Percentiles rank a stretch among this genome's conserved stretches.
Evolutionary conservation across 2,797 vertebrate species (phyloP).

Genomic region (Labeo calbasu): DNA sequence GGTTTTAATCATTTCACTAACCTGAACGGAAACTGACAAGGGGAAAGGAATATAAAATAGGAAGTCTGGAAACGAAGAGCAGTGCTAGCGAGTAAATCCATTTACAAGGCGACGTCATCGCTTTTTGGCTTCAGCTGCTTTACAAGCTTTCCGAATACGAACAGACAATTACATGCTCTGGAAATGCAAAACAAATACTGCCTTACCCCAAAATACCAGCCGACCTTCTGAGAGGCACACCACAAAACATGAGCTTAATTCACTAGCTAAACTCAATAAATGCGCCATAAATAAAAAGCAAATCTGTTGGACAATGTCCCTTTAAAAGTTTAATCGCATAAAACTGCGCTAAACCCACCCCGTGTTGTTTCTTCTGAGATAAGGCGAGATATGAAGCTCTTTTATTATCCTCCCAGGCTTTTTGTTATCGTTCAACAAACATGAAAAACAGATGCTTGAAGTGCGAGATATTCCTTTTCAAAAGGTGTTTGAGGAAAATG

Average conservation of each 20-base stretch:
- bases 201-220: conserved; percentile 55
- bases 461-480: conserved; percentile 41
- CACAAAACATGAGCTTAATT: conserved; percentile 22
- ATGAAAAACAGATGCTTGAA: conserved; percentile 40
- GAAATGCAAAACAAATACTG: conserved; percentile 73
- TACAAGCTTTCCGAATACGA: conserved; percentile 70
- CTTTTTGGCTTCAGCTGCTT: conserved; percentile 70
- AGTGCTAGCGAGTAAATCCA: conserved; percentile 70
- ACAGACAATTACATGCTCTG: conserved; percentile 72
- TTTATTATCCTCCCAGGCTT: conserved; percentile 25
- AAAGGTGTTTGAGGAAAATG: conserved; percentile 53
- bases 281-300: neutral
- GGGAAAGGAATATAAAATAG: conserved; percentile 61
- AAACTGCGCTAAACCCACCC: neutral
- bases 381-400: conserved; percentile 3
- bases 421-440: conserved; percentile 35
- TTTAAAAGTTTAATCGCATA: neutral
- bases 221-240: conserved; percentile 38
- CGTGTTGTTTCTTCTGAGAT: conserved; percentile 4
- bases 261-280: conserved; percentile 34
- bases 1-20: conserved; percentile 70
- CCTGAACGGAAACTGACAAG: conserved; percentile 65
- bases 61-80: conserved; percentile 63
- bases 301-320: conserved; percentile 1
- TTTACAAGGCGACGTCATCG: conserved; percentile 74